Base-by-base conservation (phyloP, 2,888 invertebrate genomes). In the Baccha elongata region DNA sequence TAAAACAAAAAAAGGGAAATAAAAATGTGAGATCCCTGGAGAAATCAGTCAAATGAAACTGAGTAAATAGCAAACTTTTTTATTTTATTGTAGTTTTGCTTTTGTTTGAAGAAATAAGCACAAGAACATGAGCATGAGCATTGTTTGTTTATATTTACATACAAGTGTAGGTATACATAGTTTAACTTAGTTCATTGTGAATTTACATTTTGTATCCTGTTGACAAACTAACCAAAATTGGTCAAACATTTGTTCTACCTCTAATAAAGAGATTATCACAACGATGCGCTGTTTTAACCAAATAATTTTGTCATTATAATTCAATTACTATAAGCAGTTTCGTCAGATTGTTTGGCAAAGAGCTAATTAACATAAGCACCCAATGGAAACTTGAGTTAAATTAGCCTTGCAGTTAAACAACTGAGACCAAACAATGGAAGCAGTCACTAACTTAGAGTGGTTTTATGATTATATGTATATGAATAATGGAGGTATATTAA, bases 331-430 rank as follows among this genome's bases (percentile, higher is more conserved):
- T 32, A 32, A 40, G 19, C 40, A 58, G 23, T 35, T 37, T 55
- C 23, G 21, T 23, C 35, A 32, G 29, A 7, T 35, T 29, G 50
- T 58, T 58, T 58, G 23, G 40, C 40, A 35, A 7, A 19, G 55
- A 37, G 26, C 58, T 58, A 58, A 58, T 58, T 58, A 40, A 58
- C 58, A 58, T 40, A 58, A 58, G 58, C 58, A 58, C 58, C 40
- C 58, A 58, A 40, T 58, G 58, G 58, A 58, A 58, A 58, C 58
- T 58, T 40, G 40, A 23, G 32, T 58, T 58, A 40, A 58, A 58
- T 58, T 26, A 58, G 58, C 58, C 58, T 26, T 58, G 58, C 58
- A 58, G 58, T 58, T 58, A 58, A 58, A 58, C 23, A 58, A 40
- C 58, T 58, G 40, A 58, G 37, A 58, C 58, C 40, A 58, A n/a